A percentile compares a stretch with the other conserved stretches of the same genome.
Evolutionary conservation across 2,797 vertebrate genomes (phyloP).

Genomic region (Periparus ater): DNA sequence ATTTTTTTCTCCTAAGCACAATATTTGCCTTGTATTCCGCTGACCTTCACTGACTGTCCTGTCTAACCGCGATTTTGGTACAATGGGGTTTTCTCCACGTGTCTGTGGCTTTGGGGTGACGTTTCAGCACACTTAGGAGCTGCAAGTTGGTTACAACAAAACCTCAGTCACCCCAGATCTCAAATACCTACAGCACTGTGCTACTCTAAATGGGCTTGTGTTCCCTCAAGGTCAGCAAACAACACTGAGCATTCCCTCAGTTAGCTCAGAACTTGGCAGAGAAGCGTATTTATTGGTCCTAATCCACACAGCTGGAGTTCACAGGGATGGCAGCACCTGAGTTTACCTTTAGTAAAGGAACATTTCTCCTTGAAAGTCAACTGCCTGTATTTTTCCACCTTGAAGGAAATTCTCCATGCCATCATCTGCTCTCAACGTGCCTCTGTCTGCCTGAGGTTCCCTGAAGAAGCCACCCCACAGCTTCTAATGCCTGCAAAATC

Average conservation of each 20-base stretch:
- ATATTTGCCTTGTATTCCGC: conserved; percentile 15
- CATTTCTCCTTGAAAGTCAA: background rate
- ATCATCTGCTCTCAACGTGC: background rate
- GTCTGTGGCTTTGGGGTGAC: conserved; percentile 16
- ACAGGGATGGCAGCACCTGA: background rate
- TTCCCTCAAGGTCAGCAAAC: conserved; percentile 28
- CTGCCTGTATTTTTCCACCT: conserved; percentile 52
- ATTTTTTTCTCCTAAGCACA: background rate
- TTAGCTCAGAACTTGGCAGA: conserved; percentile 32
- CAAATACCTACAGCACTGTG: background rate
- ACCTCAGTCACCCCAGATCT: conserved; percentile 20
- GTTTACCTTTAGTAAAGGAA: conserved; percentile 12
- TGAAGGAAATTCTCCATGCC: background rate
- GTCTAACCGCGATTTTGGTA: background rate
- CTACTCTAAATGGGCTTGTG: conserved; percentile 4
- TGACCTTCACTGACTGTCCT: conserved; percentile 32
- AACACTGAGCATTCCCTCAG: background rate
- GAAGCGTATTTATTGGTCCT: background rate
- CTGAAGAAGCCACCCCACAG: background rate
- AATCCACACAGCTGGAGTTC: conserved; percentile 35
- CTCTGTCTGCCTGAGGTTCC: background rate
- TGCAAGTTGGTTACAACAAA: conserved; percentile 17
- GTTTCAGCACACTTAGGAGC: background rate
- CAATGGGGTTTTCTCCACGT: conserved; percentile 36
- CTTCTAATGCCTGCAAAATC: background rate